Conservation (phyloP, 2,113 vertebrate genomes). For the Oncorhynchus mykiss region DNA sequence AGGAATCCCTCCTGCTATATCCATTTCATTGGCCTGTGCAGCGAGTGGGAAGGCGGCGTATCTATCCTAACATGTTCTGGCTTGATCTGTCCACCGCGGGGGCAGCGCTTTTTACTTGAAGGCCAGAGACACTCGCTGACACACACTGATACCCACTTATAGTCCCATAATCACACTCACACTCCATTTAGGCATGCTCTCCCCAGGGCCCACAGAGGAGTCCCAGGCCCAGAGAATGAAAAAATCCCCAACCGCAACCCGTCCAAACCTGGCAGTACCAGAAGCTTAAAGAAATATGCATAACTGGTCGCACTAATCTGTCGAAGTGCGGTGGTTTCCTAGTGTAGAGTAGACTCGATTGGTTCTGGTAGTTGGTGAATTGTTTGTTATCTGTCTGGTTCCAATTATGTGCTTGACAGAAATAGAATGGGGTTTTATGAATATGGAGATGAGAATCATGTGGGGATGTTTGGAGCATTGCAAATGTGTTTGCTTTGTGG, state of each 20-base stretch:
- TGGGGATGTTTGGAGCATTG: slow-evolving; percentile 47
- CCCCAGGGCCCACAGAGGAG: background rate
- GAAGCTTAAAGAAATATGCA: background rate
- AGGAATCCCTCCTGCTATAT: slow-evolving; percentile 62
- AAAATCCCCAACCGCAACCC: background rate
- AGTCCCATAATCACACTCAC: slow-evolving; percentile 27
- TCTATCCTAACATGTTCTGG: slow-evolving; percentile 18
- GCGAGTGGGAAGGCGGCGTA: slow-evolving; percentile 9
- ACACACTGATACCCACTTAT: slow-evolving; percentile 33
- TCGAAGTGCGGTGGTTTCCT: too few species aligned
- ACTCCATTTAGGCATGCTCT: slow-evolving; percentile 28
- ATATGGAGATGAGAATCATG: slow-evolving; percentile 45
- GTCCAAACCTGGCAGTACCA: background rate
- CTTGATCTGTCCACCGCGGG: background rate
- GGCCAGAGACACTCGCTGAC: slow-evolving; percentile 16
- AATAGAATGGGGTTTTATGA: slow-evolving; percentile 29
- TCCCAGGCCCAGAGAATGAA: background rate
- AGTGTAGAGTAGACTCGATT: too few species aligned
- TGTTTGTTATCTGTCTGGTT: slow-evolving; percentile 38
- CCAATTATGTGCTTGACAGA: slow-evolving; percentile 34
- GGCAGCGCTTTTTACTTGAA: slow-evolving; percentile 26
- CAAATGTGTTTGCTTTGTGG: slow-evolving; percentile 38
- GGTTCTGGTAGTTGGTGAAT: slow-evolving; percentile 2
- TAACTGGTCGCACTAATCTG: too few species aligned
- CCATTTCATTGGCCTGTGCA: slow-evolving; percentile 47